Conservation (phyloP, 2,797 vertebrate species). For the Sibirionetta formosa region DNA sequence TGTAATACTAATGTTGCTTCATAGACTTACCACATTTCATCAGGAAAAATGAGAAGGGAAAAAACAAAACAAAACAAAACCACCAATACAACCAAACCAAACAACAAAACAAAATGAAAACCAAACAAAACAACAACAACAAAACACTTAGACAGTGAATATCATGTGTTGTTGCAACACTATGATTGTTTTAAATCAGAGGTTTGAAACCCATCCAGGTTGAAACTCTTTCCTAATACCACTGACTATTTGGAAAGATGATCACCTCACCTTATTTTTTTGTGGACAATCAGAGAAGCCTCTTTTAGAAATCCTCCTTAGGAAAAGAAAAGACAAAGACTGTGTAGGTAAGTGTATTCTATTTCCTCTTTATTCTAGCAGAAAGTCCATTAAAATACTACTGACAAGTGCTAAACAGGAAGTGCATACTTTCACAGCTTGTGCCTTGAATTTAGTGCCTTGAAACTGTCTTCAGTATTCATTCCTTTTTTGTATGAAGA, state of each 20-base stretch:
- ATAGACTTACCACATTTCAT: background rate
- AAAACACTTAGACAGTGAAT: background rate
- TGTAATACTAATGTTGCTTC: background rate
- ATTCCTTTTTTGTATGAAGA: background rate
- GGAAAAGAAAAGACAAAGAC: background rate
- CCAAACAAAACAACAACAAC: background rate
- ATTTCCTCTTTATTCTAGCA: background rate
- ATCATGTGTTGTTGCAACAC: rapidly evolving
- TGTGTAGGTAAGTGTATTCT: background rate
- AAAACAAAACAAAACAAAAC: background rate
- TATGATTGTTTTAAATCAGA: background rate
- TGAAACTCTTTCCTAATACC: background rate
- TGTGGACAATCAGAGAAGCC: background rate
- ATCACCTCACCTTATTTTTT: background rate
- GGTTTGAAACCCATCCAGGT: background rate
- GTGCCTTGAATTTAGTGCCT: background rate
- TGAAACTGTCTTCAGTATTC: background rate
- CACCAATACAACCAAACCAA: no score
- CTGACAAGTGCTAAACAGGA: background rate
- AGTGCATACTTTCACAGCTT: background rate
- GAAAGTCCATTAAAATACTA: background rate
- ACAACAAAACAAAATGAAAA: no score
- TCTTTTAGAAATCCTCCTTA: background rate
- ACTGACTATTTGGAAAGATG: background rate
- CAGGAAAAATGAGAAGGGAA: background rate